Evolutionary conservation across 2,888 invertebrate species (phyloP), one percentile per base, ranked within the genome.

Genomic region (Anoncus sp.): DNA sequence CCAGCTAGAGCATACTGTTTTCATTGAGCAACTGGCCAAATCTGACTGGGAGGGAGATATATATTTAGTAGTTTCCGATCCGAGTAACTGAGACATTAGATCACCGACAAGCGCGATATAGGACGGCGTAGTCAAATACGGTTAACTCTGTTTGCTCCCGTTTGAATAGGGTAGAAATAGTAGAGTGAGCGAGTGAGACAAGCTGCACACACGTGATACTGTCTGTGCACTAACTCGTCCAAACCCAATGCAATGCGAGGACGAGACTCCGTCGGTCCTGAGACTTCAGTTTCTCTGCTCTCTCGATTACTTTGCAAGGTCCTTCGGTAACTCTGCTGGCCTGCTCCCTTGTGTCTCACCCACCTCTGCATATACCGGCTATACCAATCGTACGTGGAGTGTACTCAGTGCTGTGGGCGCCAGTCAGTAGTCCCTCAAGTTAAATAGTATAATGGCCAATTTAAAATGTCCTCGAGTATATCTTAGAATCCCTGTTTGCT

Each of bases 391-490:
- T 83, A 81, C 82, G 73, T 77, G 71, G 73, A 69, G 71, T 59
- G 77, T 71, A 65, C 70, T 62, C 74, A 60, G 59, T 35, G 62
- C 47, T 31, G 62, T 47, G 70, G 74, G 75, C 66, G 70, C 55
- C 76, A 75, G 80, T 72, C 83, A 62, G 63, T 78, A 82, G 85
- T 86, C 88, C 90, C 89, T 87, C 88, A 91, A 90, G 90, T 90
- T 90, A 91, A 91, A 91, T 90, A 91, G 89, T 90, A 90, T 91
- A 91, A 91, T 91, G 88, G 91, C 90, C 90, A 91, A 91, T 90
- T 91, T 91, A 90, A 90, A 91, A 90, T 90, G 88, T 89, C 87
- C 87, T 85, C 83, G 83, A 88, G 90, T 89, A 70, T 79, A 67
- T 86, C 89, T 90, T 87, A 88, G 90, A 45, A 89, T 88, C 85